A percentile compares a stretch with the other conserved stretches of the same genome.
Evolutionary conservation across 2,797 vertebrate genomes (phyloP).

Genomic region (Hipposideros larvatus): DNA sequence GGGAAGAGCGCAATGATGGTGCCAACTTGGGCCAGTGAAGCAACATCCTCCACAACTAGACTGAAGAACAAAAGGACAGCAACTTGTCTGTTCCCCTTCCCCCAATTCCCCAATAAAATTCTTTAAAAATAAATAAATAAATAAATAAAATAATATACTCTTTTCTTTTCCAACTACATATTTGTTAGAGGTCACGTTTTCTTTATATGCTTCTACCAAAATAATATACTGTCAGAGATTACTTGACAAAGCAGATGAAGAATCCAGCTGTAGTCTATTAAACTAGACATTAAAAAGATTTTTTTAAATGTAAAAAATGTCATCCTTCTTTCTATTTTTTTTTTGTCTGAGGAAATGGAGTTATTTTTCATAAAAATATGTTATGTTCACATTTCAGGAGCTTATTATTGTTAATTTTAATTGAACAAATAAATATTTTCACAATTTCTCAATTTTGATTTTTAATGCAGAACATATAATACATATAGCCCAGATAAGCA

Average conservation of each 20-base stretch:
- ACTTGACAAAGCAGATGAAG: neutral
- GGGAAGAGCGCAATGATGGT: no score
- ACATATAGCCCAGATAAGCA: neutral
- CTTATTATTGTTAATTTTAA: slow-evolving; percentile 10
- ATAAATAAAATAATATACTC: neutral
- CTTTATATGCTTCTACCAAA: neutral
- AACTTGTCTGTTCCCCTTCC: no score
- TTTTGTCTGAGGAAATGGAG: slow-evolving; percentile 14
- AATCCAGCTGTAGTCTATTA: neutral
- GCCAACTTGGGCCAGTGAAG: no score
- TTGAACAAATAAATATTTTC: neutral
- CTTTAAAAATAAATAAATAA: no score
- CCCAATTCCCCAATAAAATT: no score
- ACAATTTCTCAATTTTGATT: neutral
- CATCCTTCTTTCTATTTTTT: neutral
- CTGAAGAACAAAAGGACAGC: no score
- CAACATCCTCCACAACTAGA: no score
- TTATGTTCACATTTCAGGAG: neutral
- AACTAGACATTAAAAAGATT: neutral
- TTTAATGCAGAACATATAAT: slow-evolving; percentile 1
- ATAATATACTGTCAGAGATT: neutral
- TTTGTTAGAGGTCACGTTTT: neutral
- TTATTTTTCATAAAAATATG: slow-evolving; percentile 25
- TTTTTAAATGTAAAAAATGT: neutral
- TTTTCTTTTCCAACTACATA: neutral